Evolutionary conservation across 2,888 invertebrate genomes (phyloP).

Genomic region (Orthosia gothica): DNA sequence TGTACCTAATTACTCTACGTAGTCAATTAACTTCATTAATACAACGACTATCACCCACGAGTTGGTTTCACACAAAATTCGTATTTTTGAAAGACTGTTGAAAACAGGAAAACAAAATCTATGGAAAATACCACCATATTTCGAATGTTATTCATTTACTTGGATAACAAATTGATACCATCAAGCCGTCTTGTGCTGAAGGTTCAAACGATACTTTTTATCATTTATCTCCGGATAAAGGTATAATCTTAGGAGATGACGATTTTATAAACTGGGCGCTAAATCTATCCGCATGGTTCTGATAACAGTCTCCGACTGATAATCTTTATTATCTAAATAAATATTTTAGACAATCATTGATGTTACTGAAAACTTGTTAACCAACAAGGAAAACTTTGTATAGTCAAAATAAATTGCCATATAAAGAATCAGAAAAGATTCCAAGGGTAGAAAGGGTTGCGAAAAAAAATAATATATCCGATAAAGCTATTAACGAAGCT

Average conservation of each 20-base stretch:
- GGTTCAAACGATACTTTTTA: slow-evolving; percentile 69
- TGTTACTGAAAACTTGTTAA: too few relatives aligned
- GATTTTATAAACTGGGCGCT: slow-evolving; percentile 46
- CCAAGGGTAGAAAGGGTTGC: too few relatives aligned
- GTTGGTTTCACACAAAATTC: not conserved
- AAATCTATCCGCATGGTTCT: slow-evolving; percentile 32
- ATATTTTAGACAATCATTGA: slow-evolving; percentile 1
- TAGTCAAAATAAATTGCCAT: too few relatives aligned
- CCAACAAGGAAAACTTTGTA: too few relatives aligned
- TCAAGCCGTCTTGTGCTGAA: slow-evolving; percentile 43
- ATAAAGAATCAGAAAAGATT: too few relatives aligned
- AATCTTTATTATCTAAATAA: slow-evolving; percentile 25
- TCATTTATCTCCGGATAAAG: slow-evolving; percentile 76
- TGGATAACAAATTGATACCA: slow-evolving; percentile 50
- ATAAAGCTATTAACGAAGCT: too few relatives aligned
- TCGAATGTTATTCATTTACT: slow-evolving; percentile 28
- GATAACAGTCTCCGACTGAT: slow-evolving; percentile 58
- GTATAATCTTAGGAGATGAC: slow-evolving; percentile 61
- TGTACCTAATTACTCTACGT: not conserved
- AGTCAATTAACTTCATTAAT: too few relatives aligned
- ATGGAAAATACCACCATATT: slow-evolving; percentile 45
- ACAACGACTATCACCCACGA: not conserved
- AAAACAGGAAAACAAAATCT: slow-evolving; percentile 13
- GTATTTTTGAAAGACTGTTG: not conserved
- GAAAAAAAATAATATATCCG: too few relatives aligned